phyloP scores from a whole-genome alignment of 1,140 invertebrate species.

The Ceratina calcarata region DNA sequence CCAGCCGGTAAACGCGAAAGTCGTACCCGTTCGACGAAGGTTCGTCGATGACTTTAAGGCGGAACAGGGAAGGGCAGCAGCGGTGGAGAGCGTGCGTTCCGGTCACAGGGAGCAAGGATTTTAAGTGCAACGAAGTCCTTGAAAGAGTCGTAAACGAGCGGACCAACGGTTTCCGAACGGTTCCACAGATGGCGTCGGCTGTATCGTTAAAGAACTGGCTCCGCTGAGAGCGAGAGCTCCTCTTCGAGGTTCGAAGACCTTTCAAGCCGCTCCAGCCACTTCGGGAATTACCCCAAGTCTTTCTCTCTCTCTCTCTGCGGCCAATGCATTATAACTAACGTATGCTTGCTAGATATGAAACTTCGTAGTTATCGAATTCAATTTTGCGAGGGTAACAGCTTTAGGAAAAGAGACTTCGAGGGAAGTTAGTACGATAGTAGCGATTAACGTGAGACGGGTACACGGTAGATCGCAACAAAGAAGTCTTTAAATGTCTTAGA shows the following conservation, averaged over 20 bases:
- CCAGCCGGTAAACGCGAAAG: constrained; percentile 46
- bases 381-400: not conserved
- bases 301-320: not conserved
- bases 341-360: not conserved
- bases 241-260: constrained; percentile 44
- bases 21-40: constrained; percentile 57
- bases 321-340: not conserved
- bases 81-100: not conserved
- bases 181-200: constrained; percentile 61
- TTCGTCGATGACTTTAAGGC: constrained; percentile 45
- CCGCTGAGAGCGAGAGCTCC: not conserved
- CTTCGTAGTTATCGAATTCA: too few relatives aligned
- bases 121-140: constrained; percentile 42
- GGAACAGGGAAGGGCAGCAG: not conserved
- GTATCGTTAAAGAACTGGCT: constrained; percentile 24
- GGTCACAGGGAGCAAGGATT: constrained; percentile 19
- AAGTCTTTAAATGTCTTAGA: not conserved
- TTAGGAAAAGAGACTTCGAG: not conserved
- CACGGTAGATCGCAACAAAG: not conserved
- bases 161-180: constrained; percentile 17
- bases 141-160: constrained; percentile 50
- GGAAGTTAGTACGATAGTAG: not conserved
- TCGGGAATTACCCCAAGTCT: constrained; percentile 8
- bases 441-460: not conserved
- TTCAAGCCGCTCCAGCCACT: constrained; percentile 9